Base-by-base conservation (phyloP, 2,888 invertebrate genomes). In the Latheticus oryzae region DNA sequence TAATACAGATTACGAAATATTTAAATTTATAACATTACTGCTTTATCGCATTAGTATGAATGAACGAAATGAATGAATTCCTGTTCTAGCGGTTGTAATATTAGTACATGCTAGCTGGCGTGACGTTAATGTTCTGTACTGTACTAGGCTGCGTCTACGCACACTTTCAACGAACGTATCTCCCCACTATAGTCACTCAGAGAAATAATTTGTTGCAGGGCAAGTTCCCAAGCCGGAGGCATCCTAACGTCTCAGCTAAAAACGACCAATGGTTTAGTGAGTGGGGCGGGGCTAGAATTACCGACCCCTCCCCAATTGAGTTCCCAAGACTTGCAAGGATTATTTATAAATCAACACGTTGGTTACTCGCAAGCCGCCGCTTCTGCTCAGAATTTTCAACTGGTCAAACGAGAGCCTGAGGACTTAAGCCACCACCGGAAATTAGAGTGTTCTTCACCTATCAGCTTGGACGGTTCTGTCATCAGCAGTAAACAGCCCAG, bases 331-430 rank as follows among this genome's bases (percentile, higher is more conserved):
- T 77, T 82, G 68, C 81, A 81, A 73, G 81, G 82, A 67, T 77
- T 82, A 72, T 82, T 82, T 76, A 78, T 82, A 71, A 81, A 77
- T 83, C 84, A 84, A 82, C 84, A 84, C 83, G 83, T 84, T 83
- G 81, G 83, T 80, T 80, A 82, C 83, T 75, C 75, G 69, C 79
- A 74, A 71, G 76, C 75, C 68, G 66, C 83, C 78, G 79, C 83
- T 73, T 81, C 66, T 57, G 65, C 73, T 37, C 82, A 84, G 70
- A 84, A 84, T 80, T 82, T 85, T 80, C 85, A 85, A 75, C 84
- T 85, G 76, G 88, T 90, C 78, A 90, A 90, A 81, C 85, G 90
- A 77, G 91, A 90, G 80, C 90, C 90, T 73, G 90, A 90, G 82
- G 91, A 91, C 79, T 83, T 90, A 69, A 90, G 89, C 82, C 82